Evolutionary conservation across 2,113 vertebrate genomes (phyloP), one percentile per base, ranked within the genome.

Genomic region (Ceyx melanurus): DNA sequence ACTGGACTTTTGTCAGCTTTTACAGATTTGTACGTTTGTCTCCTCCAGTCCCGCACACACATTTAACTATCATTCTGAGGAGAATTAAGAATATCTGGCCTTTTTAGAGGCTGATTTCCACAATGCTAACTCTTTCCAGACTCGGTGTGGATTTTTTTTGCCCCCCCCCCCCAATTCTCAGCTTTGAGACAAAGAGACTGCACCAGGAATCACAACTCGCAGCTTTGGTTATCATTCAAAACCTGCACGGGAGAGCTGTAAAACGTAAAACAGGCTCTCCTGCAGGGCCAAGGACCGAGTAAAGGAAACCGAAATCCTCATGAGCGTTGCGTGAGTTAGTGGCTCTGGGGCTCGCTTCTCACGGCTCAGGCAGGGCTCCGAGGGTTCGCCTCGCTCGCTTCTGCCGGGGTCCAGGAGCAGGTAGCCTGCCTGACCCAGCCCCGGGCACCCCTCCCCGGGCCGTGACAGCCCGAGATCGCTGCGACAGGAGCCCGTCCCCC

Each of bases 1-100:
- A 80, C 10, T 85, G 88, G 43, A 60, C 68, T 86, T 79, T 68
- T 86, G 89, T 90, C 92, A 86, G 88, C 50, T 89, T 90, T 95
- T 85, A 95, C 22, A 48, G 74, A 64, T 88, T 42, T 28, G 65
- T 74, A 46, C 64, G 2, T 89, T 91, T 70, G 90, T 29, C 78
- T 86, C 60, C 73, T n/a, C 45, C 86, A 76, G 54, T 8, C 64
- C 56, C 29, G 81, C 92, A 90, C 56, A 51, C 83, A 79, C 18
- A 61, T 26, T 7, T 15, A 76, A 42, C 76, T 53, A 74, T 21
- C 2, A 17, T 25, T 22, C 48, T 18, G 35, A 40, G 51, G 11
- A 29, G 2, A 18, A 2, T 25, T 46, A 40, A 60, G 31, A 61
- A 20, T 18, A 51, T 13, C 66, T 64, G 43, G 35, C 61, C 81